Conservation (phyloP, 2,888 invertebrate species). For the Drosophila nr. medialis region DNA sequence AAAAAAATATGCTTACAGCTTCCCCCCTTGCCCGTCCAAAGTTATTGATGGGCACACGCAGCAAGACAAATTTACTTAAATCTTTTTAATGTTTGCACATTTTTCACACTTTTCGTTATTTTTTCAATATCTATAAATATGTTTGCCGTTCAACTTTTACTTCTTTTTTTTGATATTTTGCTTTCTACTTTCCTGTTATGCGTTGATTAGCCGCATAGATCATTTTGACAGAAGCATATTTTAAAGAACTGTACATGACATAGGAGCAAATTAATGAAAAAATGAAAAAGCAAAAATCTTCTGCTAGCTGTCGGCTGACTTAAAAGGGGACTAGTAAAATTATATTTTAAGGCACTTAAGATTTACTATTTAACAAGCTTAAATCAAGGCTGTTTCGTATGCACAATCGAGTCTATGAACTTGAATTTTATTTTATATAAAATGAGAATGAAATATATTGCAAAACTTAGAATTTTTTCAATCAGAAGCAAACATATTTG, state of each 20-base stretch:
- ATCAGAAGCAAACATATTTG: not conserved
- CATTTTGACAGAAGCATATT: slow-evolving; percentile 66
- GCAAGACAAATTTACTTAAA: slow-evolving; percentile 80
- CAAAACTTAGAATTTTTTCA: too few relatives aligned
- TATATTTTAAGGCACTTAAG: not conserved
- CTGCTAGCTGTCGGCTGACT: slow-evolving; percentile 15
- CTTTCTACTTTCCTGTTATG: slow-evolving; percentile 25
- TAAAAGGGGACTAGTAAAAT: not conserved
- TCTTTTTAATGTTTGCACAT: slow-evolving; percentile 79
- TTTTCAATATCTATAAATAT: slow-evolving; percentile 71
- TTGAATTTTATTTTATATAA: too few relatives aligned
- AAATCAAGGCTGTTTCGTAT: not conserved
- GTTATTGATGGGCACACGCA: slow-evolving; percentile 79
- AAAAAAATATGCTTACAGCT: slow-evolving; percentile 30
- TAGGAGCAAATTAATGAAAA: slow-evolving; percentile 22
- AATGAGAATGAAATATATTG: too few relatives aligned
- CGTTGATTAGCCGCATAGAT: slow-evolving; percentile 68
- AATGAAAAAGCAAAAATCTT: slow-evolving; percentile 9
- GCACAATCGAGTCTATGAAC: not conserved
- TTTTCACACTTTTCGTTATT: slow-evolving; percentile 58
- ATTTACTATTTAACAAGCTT: not conserved
- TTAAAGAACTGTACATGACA: slow-evolving; percentile 31
- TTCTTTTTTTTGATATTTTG: slow-evolving; percentile 4
- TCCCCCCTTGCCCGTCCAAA: slow-evolving; percentile 19
- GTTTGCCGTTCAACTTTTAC: slow-evolving; percentile 32